Conservation (phyloP, 2,113 vertebrate species). For the Geococcyx californianus region DNA sequence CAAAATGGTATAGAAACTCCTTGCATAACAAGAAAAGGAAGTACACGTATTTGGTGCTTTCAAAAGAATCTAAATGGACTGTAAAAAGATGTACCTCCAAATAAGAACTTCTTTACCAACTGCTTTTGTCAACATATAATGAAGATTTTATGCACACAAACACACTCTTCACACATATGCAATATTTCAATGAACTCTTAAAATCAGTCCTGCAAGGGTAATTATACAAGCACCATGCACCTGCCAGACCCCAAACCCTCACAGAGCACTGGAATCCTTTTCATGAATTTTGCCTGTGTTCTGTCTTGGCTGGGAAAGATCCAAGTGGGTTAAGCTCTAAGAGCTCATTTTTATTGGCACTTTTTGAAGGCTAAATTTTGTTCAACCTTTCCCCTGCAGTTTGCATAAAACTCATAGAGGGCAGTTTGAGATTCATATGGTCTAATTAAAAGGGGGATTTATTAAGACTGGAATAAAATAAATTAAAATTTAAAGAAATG, state of each 20-base stretch:
- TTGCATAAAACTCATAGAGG: constrained; percentile 52
- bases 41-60: not conserved
- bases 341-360: constrained; percentile 6
- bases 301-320: constrained; percentile 20
- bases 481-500: not conserved
- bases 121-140: not conserved
- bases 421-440: not conserved
- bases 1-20: not conserved
- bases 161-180: not conserved
- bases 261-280: not conserved
- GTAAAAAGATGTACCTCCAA: not conserved
- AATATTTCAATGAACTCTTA: not conserved
- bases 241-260: not conserved
- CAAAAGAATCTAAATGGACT: not conserved
- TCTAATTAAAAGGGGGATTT: constrained; percentile 53
- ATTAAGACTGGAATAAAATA: constrained; percentile 44
- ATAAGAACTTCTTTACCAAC: not conserved
- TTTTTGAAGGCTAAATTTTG: constrained; percentile 41
- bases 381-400: constrained; percentile 32
- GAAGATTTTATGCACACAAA: not conserved
- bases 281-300: not conserved
- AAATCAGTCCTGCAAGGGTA: not conserved
- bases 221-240: not conserved
- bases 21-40: not conserved
- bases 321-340: not conserved